These are phyloP conservation scores for Martes flavigula DNA, from an alignment of 2,797 vertebrate genomes.

Conservation along the genomic window DNA sequence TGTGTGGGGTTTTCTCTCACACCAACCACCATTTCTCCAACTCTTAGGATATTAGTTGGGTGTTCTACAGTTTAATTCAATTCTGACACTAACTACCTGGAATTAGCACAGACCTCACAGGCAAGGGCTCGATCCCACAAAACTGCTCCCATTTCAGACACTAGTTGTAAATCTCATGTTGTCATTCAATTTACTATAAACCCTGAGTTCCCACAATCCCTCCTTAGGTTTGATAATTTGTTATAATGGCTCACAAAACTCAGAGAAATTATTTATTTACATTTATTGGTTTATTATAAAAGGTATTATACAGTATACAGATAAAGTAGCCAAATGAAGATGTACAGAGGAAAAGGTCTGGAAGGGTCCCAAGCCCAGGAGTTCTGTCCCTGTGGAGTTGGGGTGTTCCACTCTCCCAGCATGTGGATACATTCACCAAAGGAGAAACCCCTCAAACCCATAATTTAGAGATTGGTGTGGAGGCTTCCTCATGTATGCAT, in stretches of 20 bases:
- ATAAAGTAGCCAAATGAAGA: no score
- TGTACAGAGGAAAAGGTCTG: no score
- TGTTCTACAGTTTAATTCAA: neutral
- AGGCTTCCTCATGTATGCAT: no score
- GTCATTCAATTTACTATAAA: neutral
- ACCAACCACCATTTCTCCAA: neutral
- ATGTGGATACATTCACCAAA: neutral
- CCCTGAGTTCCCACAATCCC: neutral
- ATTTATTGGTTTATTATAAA: no score
- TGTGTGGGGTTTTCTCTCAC: neutral
- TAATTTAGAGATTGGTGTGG: no score
- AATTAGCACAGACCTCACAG: neutral
- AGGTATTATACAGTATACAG: no score
- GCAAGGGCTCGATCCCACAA: neutral
- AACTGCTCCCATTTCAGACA: neutral
- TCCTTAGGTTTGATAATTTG: neutral
- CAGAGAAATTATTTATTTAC: no score
- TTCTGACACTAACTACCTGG: neutral
- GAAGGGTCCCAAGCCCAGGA: no score
- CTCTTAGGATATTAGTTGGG: neutral
- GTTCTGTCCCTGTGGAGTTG: no score
- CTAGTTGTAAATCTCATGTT: neutral
- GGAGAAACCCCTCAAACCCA: neutral
- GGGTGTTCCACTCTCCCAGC: neutral
- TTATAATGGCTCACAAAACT: no score